These are phyloP conservation scores for Theodoxus fluviatilis DNA, from an alignment of 2,888 invertebrate species.

Conservation along the genomic window DNA sequence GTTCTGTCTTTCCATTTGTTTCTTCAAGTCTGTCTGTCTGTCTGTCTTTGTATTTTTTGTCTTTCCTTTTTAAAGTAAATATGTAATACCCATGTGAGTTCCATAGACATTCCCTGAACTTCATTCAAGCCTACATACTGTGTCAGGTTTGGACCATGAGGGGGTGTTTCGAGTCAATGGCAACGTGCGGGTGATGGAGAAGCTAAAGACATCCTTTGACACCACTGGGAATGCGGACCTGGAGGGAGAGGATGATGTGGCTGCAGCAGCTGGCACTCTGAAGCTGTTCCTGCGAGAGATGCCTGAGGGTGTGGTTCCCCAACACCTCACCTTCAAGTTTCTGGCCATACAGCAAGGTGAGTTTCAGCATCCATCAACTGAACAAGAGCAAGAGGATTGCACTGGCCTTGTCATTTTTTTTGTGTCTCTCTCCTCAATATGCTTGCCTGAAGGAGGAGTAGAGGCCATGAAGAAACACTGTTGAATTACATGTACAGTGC, in stretches of 20 bases:
- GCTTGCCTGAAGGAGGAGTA: too few relatives aligned
- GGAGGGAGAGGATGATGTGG: slow-evolving; percentile 63
- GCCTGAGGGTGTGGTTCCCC: slow-evolving; percentile 67
- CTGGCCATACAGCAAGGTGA: slow-evolving; percentile 61
- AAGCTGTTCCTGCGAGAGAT: slow-evolving; percentile 71
- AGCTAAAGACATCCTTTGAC: slow-evolving; percentile 69
- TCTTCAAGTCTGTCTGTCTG: slow-evolving; percentile 1
- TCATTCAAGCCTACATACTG: too few relatives aligned
- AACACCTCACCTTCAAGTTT: slow-evolving; percentile 60
- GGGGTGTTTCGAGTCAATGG: slow-evolving; percentile 70
- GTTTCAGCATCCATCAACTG: slow-evolving; percentile 2
- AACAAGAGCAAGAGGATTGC: too few relatives aligned
- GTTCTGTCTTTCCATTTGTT: not conserved
- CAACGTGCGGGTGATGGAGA: slow-evolving; percentile 69
- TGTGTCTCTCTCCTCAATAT: too few relatives aligned
- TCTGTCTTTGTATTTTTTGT: slow-evolving; percentile 1
- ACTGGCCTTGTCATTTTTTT: too few relatives aligned
- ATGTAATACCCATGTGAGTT: not conserved
- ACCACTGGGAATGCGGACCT: slow-evolving; percentile 70
- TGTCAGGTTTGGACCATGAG: slow-evolving; percentile 67
- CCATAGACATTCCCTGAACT: not conserved
- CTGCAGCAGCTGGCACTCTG: slow-evolving; percentile 70
- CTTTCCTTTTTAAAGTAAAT: not conserved
- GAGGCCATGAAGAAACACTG: too few relatives aligned
- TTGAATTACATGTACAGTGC: too few relatives aligned